phyloP scores from a whole-genome alignment of 2,888 invertebrate genomes.

The Leptothorax acervorum region DNA sequence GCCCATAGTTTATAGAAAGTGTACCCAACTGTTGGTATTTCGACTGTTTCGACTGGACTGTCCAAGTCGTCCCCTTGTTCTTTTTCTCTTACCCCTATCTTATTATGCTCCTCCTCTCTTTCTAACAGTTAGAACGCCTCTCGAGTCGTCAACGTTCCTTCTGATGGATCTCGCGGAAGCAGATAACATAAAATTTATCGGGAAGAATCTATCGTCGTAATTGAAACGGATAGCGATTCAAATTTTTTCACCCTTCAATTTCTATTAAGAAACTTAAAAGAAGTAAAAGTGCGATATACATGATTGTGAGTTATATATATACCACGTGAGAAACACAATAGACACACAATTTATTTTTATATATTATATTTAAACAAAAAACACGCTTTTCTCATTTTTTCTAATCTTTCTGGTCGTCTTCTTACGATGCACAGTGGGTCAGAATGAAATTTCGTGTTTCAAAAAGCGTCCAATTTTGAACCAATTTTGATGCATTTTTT shows the following conservation, averaged over 20 bases:
- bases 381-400: background rate
- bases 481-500: too few relatives aligned
- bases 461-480: too few relatives aligned
- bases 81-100: background rate
- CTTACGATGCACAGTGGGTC: too few relatives aligned
- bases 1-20: conserved; percentile 44
- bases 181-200: conserved; percentile 13
- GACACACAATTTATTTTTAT: too few relatives aligned
- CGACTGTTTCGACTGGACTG: background rate
- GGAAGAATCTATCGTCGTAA: background rate
- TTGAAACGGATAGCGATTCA: background rate
- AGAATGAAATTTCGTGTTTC: too few relatives aligned
- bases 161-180: background rate
- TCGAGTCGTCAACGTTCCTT: background rate
- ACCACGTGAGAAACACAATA: background rate
- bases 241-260: conserved; percentile 4
- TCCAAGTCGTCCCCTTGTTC: conserved; percentile 7
- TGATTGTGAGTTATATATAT: background rate
- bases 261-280: background rate
- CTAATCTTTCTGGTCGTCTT: too few relatives aligned
- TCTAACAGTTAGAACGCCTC: background rate
- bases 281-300: background rate
- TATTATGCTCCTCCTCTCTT: background rate
- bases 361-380: too few relatives aligned
- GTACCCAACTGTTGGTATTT: conserved; percentile 20